A percentile compares a stretch with the other conserved stretches of the same genome.
These are phyloP conservation scores for Acinonyx jubatus DNA, from an alignment of 2,113 vertebrate species.

Conservation along the genomic window DNA sequence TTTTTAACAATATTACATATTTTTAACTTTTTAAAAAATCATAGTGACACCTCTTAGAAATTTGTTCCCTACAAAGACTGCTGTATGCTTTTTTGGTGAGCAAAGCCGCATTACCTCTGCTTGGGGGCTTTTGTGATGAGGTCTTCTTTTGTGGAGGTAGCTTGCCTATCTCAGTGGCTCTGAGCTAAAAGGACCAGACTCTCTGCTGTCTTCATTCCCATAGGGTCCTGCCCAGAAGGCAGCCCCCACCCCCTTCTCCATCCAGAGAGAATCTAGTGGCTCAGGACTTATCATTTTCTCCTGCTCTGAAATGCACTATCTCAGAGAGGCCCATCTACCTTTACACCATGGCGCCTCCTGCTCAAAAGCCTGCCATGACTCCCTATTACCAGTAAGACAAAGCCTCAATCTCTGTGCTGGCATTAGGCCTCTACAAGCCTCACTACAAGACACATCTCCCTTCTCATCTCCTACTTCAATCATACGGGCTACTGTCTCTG, in stretches of 20 bases:
- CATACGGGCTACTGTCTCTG: not conserved
- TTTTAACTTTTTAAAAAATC: not conserved
- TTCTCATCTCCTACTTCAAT: not conserved
- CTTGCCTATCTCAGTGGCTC: not conserved
- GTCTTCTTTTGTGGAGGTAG: not conserved
- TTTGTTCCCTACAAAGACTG: not conserved
- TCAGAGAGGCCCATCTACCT: not conserved
- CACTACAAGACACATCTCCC: not conserved
- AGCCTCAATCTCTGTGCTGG: not conserved
- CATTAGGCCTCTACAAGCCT: not conserved
- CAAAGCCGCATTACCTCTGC: not conserved
- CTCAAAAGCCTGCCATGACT: not conserved
- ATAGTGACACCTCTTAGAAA: constrained; percentile 21
- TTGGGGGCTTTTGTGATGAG: not conserved
- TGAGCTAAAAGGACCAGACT: not conserved
- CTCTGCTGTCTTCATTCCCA: not conserved
- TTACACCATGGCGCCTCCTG: not conserved
- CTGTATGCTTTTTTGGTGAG: not conserved
- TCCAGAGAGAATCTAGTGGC: not conserved
- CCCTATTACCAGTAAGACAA: not conserved
- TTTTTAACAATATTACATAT: not conserved
- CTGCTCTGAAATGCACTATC: not conserved
- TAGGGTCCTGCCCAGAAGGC: not conserved
- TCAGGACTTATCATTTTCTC: not conserved
- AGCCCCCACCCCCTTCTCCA: not conserved